Conservation (phyloP, 2,113 vertebrate genomes). For the Nibea coibor region DNA sequence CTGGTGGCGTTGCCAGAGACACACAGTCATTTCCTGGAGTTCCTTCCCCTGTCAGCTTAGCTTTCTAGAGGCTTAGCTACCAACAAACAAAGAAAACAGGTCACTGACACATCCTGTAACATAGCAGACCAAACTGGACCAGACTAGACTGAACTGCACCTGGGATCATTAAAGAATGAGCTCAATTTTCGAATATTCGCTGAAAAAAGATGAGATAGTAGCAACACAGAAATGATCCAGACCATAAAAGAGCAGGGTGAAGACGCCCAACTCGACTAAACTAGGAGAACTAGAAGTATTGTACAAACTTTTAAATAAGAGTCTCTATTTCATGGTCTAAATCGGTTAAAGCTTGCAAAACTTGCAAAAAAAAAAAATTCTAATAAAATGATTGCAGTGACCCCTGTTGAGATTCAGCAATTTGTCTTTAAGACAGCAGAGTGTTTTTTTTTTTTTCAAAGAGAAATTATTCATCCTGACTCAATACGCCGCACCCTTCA, state of each 20-base stretch:
- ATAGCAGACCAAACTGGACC: conserved; percentile 3
- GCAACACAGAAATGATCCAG: neutral
- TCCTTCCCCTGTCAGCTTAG: conserved; percentile 50
- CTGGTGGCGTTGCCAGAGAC: conserved; percentile 54
- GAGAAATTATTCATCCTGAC: conserved; percentile 10
- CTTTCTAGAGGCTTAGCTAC: conserved; percentile 38
- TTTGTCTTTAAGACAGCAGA: neutral
- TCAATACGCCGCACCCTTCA: conserved; percentile 19
- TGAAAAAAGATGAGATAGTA: neutral
- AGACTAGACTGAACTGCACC: neutral
- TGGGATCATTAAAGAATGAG: neutral
- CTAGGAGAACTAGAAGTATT: neutral
- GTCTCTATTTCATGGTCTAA: conserved; percentile 3
- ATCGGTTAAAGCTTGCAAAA: neutral
- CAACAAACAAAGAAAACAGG: conserved; percentile 48
- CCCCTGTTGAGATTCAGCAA: neutral
- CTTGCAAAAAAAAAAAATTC: conserved; percentile 15
- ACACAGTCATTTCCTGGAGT: conserved; percentile 67
- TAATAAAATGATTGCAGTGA: conserved; percentile 26
- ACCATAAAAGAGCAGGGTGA: neutral
- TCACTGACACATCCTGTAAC: conserved; percentile 32
- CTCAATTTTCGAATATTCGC: neutral
- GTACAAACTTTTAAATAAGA: conserved; percentile 7
- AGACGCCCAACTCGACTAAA: neutral
- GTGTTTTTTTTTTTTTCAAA: neutral